Conservation (phyloP, 1,140 invertebrate species). For the Bemisia tabaci region DNA sequence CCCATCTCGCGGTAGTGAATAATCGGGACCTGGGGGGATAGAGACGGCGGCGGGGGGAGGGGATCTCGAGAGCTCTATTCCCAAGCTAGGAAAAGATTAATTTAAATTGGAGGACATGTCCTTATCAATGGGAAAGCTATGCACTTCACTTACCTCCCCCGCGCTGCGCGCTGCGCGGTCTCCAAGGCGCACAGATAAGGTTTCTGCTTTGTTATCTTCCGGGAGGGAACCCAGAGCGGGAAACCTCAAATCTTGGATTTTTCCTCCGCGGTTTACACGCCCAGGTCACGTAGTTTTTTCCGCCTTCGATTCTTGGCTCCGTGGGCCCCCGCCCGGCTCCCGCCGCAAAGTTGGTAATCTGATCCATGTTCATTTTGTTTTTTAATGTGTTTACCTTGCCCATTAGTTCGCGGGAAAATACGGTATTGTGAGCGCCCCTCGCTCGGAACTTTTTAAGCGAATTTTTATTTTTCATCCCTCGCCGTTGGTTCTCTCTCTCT, state of each 20-base stretch:
- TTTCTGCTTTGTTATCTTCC: neutral
- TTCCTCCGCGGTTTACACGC: neutral
- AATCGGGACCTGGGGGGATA: neutral
- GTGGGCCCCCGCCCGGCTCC: neutral
- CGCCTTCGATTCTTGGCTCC: neutral
- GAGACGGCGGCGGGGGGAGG: neutral
- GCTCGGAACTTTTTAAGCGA: neutral
- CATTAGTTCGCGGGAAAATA: neutral
- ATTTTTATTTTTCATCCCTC: too few relatives aligned
- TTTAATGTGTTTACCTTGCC: neutral
- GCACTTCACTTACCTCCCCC: neutral
- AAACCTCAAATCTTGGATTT: neutral
- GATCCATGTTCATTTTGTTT: neutral
- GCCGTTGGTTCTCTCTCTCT: too few relatives aligned
- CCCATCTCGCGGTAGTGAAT: neutral
- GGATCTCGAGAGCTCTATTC: neutral
- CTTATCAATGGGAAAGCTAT: neutral
- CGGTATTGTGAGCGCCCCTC: neutral
- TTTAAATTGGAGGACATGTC: neutral
- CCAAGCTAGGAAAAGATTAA: neutral
- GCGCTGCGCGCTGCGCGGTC: neutral
- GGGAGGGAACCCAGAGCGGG: neutral
- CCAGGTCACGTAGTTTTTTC: neutral
- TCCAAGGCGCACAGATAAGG: neutral
- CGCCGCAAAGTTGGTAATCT: neutral